A percentile compares a stretch with the other conserved stretches of the same genome.
phyloP scores from a whole-genome alignment of 2,797 vertebrate species.

The Falco novaeseelandiae region DNA sequence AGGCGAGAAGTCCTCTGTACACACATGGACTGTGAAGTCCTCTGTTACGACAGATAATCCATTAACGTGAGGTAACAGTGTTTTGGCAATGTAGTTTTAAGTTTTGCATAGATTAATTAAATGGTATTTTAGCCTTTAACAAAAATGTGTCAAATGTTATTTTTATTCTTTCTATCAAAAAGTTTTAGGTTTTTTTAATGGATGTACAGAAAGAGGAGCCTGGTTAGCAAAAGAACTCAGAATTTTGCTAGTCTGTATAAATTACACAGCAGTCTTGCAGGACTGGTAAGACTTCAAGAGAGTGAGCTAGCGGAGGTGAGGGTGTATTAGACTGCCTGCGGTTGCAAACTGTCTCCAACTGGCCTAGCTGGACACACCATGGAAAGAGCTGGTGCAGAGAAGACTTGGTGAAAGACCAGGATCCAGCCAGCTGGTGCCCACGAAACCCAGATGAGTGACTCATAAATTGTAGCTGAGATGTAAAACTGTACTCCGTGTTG shows the following conservation, averaged over 20 bases:
- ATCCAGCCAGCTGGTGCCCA: background rate
- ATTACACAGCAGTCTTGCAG: background rate
- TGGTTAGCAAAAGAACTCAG: background rate
- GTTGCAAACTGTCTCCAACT: background rate
- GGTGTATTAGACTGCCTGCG: background rate
- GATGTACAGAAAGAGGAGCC: background rate
- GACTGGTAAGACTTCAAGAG: background rate
- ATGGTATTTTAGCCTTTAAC: background rate
- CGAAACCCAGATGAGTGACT: background rate
- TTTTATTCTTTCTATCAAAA: background rate
- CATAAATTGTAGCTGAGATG: background rate
- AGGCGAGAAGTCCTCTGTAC: background rate
- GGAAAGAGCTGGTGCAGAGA: background rate
- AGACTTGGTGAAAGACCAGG: fast-evolving
- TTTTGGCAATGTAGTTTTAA: background rate
- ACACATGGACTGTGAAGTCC: fast-evolving
- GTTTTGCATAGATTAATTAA: background rate
- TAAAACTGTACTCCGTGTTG: background rate
- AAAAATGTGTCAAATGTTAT: background rate
- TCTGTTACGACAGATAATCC: background rate
- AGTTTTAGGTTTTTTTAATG: background rate
- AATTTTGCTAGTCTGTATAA: background rate
- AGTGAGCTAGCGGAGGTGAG: background rate
- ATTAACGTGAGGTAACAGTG: background rate
- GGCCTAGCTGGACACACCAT: fast-evolving